Evolutionary conservation across 2,888 invertebrate species (phyloP).

Genomic region (Nipponacmea schrenckii): DNA sequence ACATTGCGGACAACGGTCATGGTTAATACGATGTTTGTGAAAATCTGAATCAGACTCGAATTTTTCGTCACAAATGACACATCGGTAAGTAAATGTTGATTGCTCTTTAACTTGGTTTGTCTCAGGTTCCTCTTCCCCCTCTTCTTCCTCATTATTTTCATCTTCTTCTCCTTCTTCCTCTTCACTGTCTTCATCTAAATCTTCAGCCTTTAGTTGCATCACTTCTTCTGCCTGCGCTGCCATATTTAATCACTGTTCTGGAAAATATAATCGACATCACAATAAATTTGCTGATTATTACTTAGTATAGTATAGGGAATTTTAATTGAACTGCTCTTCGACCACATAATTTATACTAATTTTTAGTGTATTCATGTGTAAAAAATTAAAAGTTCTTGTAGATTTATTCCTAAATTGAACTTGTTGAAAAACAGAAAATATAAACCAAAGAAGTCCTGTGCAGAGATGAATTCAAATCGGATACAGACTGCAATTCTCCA

Average conservation of each 20-base stretch:
- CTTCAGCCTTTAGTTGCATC: not conserved
- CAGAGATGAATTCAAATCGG: no score
- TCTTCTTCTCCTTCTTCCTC: constrained; percentile 1
- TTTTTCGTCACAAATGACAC: constrained; percentile 5
- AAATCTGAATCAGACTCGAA: constrained; percentile 12
- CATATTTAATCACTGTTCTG: not conserved
- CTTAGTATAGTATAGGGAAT: no score
- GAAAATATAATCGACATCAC: no score
- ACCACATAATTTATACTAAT: no score
- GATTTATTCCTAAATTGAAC: not conserved
- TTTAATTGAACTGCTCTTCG: no score
- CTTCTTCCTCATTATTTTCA: constrained; percentile 7
- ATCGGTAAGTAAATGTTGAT: constrained; percentile 9
- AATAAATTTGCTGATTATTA: no score
- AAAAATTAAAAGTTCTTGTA: no score
- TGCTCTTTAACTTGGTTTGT: constrained; percentile 16
- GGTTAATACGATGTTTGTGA: constrained; percentile 5
- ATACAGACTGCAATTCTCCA: no score
- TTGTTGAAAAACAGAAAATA: not conserved
- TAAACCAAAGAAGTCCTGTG: no score
- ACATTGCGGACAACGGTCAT: no score
- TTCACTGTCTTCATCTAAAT: constrained; percentile 1
- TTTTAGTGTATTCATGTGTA: no score
- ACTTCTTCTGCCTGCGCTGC: not conserved
- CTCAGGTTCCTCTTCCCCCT: constrained; percentile 7